Evolutionary conservation across 23 tunicate species (phyloP).

Genomic region (Ciona savignyi): DNA sequence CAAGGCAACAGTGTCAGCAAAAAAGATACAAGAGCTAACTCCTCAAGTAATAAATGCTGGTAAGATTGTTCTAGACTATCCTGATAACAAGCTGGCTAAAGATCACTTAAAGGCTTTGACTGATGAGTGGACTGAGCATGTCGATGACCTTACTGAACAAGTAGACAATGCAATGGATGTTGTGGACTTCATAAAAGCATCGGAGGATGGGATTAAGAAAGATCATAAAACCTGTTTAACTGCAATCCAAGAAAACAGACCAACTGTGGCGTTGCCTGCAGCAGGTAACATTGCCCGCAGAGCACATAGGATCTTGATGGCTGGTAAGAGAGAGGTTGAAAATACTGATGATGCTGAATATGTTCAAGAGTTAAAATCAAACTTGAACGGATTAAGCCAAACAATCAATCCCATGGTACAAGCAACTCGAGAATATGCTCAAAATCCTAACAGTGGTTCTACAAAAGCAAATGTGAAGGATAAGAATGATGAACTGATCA

Average conservation of each 20-base stretch:
- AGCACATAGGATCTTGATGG: constrained; percentile 82
- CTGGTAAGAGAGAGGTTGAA: constrained; percentile 86
- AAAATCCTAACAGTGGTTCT: constrained; percentile 27
- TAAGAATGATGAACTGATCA: too few relatives aligned
- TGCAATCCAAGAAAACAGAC: constrained; percentile 42
- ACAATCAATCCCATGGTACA: constrained; percentile 43
- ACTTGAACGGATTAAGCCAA: constrained; percentile 14
- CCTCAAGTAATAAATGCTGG: constrained; percentile 94
- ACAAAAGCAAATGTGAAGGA: too few relatives aligned
- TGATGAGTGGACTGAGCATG: constrained; percentile 86
- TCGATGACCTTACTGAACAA: constrained; percentile 83
- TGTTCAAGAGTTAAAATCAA: constrained; percentile 30
- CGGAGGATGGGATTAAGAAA: constrained; percentile 63
- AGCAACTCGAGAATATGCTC: constrained; percentile 53
- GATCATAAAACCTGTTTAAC: constrained; percentile 67
- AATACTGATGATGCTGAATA: constrained; percentile 81
- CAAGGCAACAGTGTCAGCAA: constrained; percentile 34
- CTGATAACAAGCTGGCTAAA: constrained; percentile 69
- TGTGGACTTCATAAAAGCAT: constrained; percentile 68
- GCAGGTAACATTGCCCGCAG: constrained; percentile 92
- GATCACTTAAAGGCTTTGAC: constrained; percentile 72
- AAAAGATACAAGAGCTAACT: constrained; percentile 69
- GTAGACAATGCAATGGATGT: constrained; percentile 82
- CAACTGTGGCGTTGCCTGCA: constrained; percentile 47
- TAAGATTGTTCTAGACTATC: constrained; percentile 81